Evolutionary conservation across 1,140 invertebrate species (phyloP), one percentile per base, ranked within the genome.

Genomic region (Drosophila orena): DNA sequence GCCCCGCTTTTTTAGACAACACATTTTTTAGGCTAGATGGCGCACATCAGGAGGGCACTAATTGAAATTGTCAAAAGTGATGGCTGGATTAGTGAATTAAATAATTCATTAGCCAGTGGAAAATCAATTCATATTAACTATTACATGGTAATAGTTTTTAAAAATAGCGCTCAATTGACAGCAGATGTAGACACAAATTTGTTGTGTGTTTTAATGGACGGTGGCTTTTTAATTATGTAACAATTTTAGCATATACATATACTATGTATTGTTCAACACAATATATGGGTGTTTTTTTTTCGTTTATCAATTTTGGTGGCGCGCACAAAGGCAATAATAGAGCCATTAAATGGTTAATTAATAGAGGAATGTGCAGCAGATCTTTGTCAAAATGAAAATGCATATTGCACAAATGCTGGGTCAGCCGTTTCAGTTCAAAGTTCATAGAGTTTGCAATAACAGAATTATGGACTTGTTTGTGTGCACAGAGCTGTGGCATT

Each of bases 51-150:
- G 35, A 37, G 15, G 24, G 22, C 34, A 65, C 77, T 84, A 84
- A 84, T 84, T 84, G 81, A 84, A 84, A 85, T 58, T 80, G 81
- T 80, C 81, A 80, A 73, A 85, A 72, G 70, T 73, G 65, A 57
- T 17, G 53, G 37, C 57, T 57, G 64, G 55, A 66, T 68, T 84
- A 84, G 83, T 72, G 68, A 80, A 80, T 80, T 64, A 62, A 72
- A 76, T 84, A 61, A 71, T 68, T 61, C 46, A 68, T 55, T 24
- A 8, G 10, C 66, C 66, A 53, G 37, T 6, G 56, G 43, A 35
- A 44, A 79, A 85, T 80, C 80, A 85, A 80, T 80, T 61, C 27
- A 66, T 72, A 84, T 85, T 77, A 79, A 72, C 78, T 57, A 72
- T 75, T 56, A 58, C 30, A 43, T 12, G 34, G 40, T 30, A 44